Evolutionary conservation across 2,888 invertebrate genomes (phyloP).

Genomic region (Pristionchus fissidentatus): DNA sequence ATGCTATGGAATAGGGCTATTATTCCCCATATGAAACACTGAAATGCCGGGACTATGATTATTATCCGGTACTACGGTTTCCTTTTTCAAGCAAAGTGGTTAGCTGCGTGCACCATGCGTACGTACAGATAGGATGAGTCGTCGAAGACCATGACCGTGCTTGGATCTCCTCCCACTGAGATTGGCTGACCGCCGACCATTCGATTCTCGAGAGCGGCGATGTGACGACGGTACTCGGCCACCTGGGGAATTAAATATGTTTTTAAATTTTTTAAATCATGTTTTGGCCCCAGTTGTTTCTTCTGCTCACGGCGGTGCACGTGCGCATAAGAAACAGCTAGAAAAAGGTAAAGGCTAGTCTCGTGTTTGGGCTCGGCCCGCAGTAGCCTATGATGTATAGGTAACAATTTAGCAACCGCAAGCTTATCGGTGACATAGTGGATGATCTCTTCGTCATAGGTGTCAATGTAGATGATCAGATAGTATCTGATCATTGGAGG

Average conservation of each 20-base stretch:
- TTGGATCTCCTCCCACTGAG: slow-evolving; percentile 12
- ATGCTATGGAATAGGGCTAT: background rate
- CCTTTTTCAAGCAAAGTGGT: background rate
- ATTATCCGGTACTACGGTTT: background rate
- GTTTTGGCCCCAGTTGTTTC: background rate
- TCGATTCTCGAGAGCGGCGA: slow-evolving; percentile 70
- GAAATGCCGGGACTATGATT: background rate
- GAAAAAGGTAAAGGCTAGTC: too few species aligned
- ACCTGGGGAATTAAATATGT: slow-evolving; percentile 60
- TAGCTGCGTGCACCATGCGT: background rate
- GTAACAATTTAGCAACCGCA: background rate
- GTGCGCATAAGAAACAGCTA: too few species aligned
- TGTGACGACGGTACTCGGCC: slow-evolving; percentile 73
- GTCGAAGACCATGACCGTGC: slow-evolving; percentile 48
- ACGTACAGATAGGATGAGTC: slow-evolving; percentile 48
- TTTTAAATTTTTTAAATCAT: too few species aligned
- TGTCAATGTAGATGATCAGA: slow-evolving; percentile 35
- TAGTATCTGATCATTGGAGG: slow-evolving; percentile 29
- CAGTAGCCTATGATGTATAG: too few species aligned
- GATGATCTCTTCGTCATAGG: background rate
- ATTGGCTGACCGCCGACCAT: slow-evolving; percentile 52
- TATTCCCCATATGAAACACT: background rate
- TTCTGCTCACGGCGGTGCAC: too few species aligned
- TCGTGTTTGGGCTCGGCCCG: too few species aligned
- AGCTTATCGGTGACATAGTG: slow-evolving; percentile 12